Evolutionary conservation across 64 coral and sea anemone species (phyloP).

Genomic region (Anthopleura sola): DNA sequence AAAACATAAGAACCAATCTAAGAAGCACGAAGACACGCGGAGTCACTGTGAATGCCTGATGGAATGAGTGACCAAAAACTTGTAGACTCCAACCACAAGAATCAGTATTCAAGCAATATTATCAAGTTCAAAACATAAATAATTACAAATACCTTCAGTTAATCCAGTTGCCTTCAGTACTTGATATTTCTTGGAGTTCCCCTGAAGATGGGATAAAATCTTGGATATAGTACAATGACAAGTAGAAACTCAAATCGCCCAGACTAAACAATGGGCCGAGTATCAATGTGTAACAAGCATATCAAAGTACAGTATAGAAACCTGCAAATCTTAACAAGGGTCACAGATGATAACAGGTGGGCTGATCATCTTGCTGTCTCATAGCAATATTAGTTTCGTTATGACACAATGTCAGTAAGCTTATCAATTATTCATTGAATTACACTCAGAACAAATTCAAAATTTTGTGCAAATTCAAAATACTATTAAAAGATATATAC

Average conservation of each 20-base stretch:
- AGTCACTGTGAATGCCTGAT: no score
- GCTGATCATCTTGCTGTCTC: no score
- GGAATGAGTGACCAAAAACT: no score
- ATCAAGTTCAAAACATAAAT: no score
- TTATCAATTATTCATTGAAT: not conserved
- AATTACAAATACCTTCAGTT: not conserved
- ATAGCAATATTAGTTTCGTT: not conserved
- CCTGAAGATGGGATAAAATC: not conserved
- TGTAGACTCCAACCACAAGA: no score
- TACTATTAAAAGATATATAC: not conserved
- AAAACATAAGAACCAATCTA: no score
- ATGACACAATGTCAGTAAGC: not conserved
- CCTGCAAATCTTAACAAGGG: not conserved
- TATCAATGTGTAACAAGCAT: not conserved
- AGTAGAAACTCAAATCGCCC: not conserved
- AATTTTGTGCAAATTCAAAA: not conserved
- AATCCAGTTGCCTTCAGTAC: not conserved
- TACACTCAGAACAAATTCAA: not conserved
- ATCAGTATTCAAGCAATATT: no score
- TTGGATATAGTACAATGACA: not conserved
- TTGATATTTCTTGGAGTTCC: not conserved
- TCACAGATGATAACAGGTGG: slow-evolving; percentile 7
- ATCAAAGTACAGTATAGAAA: not conserved
- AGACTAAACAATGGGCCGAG: not conserved
- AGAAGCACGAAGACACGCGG: no score